Evolutionary conservation across 2,797 vertebrate species (phyloP).

Genomic region (Anomalospiza imberbis): DNA sequence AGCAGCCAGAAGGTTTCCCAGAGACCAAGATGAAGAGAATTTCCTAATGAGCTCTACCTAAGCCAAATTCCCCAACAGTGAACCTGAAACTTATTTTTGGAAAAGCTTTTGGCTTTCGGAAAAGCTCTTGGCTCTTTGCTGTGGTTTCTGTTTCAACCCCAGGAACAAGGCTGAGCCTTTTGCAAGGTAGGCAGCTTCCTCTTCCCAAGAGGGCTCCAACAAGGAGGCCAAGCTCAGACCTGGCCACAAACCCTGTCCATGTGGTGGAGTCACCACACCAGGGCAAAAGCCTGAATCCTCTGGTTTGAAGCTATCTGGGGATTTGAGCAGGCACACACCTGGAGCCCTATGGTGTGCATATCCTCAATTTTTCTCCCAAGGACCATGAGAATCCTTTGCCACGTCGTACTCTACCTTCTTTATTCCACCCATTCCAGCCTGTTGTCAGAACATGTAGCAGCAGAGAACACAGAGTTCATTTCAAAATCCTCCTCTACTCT

Average conservation of each 20-base stretch:
- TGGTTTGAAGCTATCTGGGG: fast-evolving
- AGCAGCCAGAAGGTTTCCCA: not conserved
- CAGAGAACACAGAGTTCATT: not conserved
- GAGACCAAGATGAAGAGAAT: not conserved
- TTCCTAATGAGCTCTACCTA: not conserved
- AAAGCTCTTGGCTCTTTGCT: not conserved
- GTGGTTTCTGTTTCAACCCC: not conserved
- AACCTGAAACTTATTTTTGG: not conserved
- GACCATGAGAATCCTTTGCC: not conserved
- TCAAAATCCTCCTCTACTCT: not conserved
- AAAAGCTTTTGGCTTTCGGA: not conserved
- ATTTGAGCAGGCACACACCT: fast-evolving
- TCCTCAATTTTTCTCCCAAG: not conserved
- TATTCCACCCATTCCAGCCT: not conserved
- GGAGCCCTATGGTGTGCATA: not conserved
- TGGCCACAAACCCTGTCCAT: not conserved
- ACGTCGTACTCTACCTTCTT: not conserved
- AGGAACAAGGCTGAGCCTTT: not conserved
- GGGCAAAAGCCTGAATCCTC: not conserved
- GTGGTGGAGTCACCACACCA: fast-evolving
- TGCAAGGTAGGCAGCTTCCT: not conserved
- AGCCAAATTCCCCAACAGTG: not conserved
- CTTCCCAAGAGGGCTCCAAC: fast-evolving
- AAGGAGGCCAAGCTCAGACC: not conserved
- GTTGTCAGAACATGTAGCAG: not conserved